phyloP scores from a whole-genome alignment of 1,140 invertebrate genomes.

The Zelostemma sp. region DNA sequence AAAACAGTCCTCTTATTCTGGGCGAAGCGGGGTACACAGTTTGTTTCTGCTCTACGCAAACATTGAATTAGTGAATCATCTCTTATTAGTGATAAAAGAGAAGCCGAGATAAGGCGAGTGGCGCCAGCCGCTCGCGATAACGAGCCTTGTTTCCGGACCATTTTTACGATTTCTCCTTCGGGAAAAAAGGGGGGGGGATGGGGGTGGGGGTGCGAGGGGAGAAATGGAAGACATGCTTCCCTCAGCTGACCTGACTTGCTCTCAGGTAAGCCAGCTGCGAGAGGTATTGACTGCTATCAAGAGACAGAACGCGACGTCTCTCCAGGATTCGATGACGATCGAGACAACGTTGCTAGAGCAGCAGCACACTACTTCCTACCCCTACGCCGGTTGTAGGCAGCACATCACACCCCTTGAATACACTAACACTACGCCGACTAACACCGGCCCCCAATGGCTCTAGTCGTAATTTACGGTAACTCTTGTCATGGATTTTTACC shows the following conservation, averaged over 20 bases:
- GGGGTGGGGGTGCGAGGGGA: not conserved
- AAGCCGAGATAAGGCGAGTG: too few relatives aligned
- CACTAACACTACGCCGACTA: constrained; percentile 68
- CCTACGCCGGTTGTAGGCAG: constrained; percentile 66
- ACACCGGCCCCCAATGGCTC: constrained; percentile 69
- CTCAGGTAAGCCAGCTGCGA: constrained; percentile 70
- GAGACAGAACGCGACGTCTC: constrained; percentile 63
- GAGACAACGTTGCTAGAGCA: constrained; percentile 67
- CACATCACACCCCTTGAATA: constrained; percentile 69
- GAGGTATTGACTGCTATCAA: constrained; percentile 68
- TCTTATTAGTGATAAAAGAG: too few relatives aligned
- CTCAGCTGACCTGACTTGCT: constrained; percentile 64
- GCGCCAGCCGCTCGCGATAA: too few relatives aligned
- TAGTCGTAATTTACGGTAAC: constrained; percentile 69
- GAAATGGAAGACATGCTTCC: constrained; percentile 47
- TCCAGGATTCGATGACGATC: constrained; percentile 67
- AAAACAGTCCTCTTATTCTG: too few relatives aligned
- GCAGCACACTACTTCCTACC: constrained; percentile 67
- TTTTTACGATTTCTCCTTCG: too few relatives aligned
- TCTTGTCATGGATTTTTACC: constrained; percentile 69
- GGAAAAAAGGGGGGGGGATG: too few relatives aligned
- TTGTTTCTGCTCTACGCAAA: too few relatives aligned
- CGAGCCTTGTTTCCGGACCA: too few relatives aligned
- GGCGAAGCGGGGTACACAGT: too few relatives aligned
- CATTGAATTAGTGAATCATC: too few relatives aligned